A percentile compares a stretch with the other conserved stretches of the same genome.
phyloP scores from a whole-genome alignment of 2,888 invertebrate species.

The Ypsolopha scabrella region DNA sequence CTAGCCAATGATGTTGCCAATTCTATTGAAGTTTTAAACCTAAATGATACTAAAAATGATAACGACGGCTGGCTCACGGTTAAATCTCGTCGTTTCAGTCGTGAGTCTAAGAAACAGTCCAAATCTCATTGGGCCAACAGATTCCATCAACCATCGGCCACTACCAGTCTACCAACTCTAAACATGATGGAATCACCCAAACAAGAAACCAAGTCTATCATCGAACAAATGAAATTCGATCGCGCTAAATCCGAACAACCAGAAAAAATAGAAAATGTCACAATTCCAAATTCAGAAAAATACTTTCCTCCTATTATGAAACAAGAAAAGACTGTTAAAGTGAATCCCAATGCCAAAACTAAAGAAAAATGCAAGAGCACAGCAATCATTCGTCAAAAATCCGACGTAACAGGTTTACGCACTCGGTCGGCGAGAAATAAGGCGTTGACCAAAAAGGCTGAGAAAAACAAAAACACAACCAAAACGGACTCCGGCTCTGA shows the following conservation, averaged over 20 bases:
- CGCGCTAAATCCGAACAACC: slow-evolving; percentile 56
- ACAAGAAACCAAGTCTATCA: slow-evolving; percentile 40
- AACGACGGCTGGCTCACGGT: slow-evolving; percentile 93
- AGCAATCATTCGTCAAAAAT: slow-evolving; percentile 68
- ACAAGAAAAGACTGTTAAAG: slow-evolving; percentile 3
- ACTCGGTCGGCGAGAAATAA: slow-evolving; percentile 46
- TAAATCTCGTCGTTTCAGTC: slow-evolving; percentile 75
- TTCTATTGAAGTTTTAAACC: slow-evolving; percentile 61
- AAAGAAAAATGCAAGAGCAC: slow-evolving; percentile 23
- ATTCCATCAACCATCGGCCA: slow-evolving; percentile 86
- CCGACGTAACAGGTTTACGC: slow-evolving; percentile 72
- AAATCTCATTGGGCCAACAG: slow-evolving; percentile 70
- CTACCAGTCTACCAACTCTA: slow-evolving; percentile 83
- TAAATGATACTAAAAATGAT: slow-evolving; percentile 43
- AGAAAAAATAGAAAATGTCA: slow-evolving; percentile 15
- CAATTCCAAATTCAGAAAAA: too few species aligned
- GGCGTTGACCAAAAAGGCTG: slow-evolving; percentile 35
- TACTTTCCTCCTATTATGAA: not conserved
- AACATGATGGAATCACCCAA: slow-evolving; percentile 66
- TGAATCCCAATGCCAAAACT: not conserved
- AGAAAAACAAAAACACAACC: slow-evolving; percentile 32
- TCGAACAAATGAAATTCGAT: slow-evolving; percentile 28
- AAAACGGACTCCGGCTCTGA: slow-evolving; percentile 28
- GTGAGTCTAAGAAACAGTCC: slow-evolving; percentile 68
- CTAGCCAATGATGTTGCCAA: slow-evolving; percentile 36